Conservation (phyloP, 2,888 invertebrate species). For the Xestia xanthographa region DNA sequence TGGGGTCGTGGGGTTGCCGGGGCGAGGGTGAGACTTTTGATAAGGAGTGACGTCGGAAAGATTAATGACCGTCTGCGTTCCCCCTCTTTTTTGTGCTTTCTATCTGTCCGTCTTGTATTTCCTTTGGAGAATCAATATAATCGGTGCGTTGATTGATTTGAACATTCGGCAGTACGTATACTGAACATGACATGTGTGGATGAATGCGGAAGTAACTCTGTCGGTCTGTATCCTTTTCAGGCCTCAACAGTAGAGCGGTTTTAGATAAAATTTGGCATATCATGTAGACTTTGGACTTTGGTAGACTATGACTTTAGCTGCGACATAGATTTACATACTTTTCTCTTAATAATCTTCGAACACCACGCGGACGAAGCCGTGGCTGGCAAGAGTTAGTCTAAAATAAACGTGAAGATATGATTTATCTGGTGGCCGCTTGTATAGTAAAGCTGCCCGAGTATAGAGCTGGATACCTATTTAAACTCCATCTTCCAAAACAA, state of each 20-base stretch:
- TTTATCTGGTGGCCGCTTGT: background rate
- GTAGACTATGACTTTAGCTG: background rate
- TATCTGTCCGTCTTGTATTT: constrained; percentile 40
- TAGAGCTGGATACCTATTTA: background rate
- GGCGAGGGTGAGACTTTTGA: constrained; percentile 68
- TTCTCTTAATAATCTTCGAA: too few relatives aligned
- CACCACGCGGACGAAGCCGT: background rate
- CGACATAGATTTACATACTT: too few relatives aligned
- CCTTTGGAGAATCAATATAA: constrained; percentile 45
- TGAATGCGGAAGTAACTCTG: background rate
- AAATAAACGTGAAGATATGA: background rate
- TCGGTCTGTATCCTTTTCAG: background rate
- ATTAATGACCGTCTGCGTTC: constrained; percentile 74
- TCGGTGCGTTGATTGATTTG: constrained; percentile 31
- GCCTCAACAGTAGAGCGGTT: background rate
- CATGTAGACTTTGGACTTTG: background rate
- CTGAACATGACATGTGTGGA: background rate
- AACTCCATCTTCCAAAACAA: constrained; percentile 13
- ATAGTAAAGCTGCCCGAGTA: background rate
- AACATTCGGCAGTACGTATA: background rate
- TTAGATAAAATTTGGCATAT: background rate
- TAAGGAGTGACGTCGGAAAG: constrained; percentile 66
- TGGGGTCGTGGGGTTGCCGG: constrained; percentile 64
- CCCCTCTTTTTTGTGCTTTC: constrained; percentile 55
- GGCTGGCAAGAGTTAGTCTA: too few relatives aligned